Evolutionary conservation across 2,797 vertebrate genomes (phyloP).

Genomic region (Sebastes goodei): DNA sequence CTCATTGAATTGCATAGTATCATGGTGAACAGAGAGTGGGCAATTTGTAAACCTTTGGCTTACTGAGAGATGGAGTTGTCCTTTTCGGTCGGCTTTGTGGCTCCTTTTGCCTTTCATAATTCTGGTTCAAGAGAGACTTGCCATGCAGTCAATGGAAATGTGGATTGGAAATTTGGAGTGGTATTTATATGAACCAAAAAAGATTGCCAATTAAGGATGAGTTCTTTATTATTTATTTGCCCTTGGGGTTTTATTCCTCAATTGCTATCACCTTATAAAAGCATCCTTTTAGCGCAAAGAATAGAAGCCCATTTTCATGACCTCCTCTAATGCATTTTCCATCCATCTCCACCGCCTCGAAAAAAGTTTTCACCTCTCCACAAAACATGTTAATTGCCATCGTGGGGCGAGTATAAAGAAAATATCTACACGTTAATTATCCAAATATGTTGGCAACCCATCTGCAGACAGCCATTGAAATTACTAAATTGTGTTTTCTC

Average conservation of each 20-base stretch:
- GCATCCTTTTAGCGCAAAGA: slow-evolving; percentile 84
- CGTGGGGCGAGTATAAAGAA: slow-evolving; percentile 81
- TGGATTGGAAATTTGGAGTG: slow-evolving; percentile 76
- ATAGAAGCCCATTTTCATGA: slow-evolving; percentile 82
- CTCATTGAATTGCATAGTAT: slow-evolving; percentile 56
- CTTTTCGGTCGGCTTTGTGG: slow-evolving; percentile 73
- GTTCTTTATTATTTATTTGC: slow-evolving; percentile 83
- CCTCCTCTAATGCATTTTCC: slow-evolving; percentile 85
- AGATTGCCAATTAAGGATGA: slow-evolving; percentile 84
- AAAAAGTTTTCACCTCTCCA: slow-evolving; percentile 87
- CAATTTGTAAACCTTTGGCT: slow-evolving; percentile 68
- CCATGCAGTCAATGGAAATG: slow-evolving; percentile 74
- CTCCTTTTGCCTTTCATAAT: slow-evolving; percentile 68
- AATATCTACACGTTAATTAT: slow-evolving; percentile 88
- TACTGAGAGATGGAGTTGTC: slow-evolving; percentile 65
- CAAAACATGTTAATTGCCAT: slow-evolving; percentile 88
- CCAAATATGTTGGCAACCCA: slow-evolving; percentile 86
- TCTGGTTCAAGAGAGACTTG: slow-evolving; percentile 79
- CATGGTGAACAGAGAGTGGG: slow-evolving; percentile 63
- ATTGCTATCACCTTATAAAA: slow-evolving; percentile 86
- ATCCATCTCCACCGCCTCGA: slow-evolving; percentile 80
- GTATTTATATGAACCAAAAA: slow-evolving; percentile 77
- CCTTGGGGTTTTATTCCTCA: slow-evolving; percentile 84
- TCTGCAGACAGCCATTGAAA: slow-evolving; percentile 86
- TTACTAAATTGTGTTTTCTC: slow-evolving; percentile 83